These are phyloP conservation scores for Plectrocnemia conspersa DNA, from an alignment of 1,140 invertebrate species.

Conservation along the genomic window DNA sequence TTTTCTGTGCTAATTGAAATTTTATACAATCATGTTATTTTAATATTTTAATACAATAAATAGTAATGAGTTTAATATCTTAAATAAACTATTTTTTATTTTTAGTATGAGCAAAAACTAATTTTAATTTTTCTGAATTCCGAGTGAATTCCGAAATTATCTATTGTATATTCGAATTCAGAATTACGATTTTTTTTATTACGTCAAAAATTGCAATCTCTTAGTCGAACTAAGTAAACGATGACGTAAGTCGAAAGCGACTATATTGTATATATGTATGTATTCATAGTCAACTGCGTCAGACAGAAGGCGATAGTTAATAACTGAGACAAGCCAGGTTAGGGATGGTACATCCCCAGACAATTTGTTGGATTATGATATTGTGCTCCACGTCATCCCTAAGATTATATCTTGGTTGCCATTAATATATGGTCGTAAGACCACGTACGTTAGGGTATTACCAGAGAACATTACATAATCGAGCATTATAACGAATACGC, in stretches of 20 bases:
- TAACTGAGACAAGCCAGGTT: constrained; percentile 2
- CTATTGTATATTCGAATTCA: background rate
- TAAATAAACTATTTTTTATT: no score
- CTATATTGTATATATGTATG: background rate
- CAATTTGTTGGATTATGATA: constrained; percentile 12
- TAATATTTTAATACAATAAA: no score
- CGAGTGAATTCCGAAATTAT: background rate
- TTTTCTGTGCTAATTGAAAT: no score
- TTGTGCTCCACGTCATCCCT: constrained; percentile 9
- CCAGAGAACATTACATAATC: no score
- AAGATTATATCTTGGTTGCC: constrained; percentile 5
- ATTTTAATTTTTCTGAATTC: background rate
- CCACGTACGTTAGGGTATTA: background rate
- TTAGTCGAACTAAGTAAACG: background rate
- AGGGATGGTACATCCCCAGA: background rate
- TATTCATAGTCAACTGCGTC: background rate
- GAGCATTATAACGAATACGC: no score
- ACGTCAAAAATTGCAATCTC: background rate
- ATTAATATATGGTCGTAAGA: constrained; percentile 5
- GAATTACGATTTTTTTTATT: background rate
- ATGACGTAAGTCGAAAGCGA: background rate
- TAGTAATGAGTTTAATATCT: no score
- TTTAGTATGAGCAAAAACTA: no score
- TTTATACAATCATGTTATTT: no score
- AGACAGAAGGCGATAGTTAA: constrained; percentile 8